These are phyloP conservation scores for Callocephalon fimbriatum DNA, from an alignment of 2,113 vertebrate species.

Conservation along the genomic window DNA sequence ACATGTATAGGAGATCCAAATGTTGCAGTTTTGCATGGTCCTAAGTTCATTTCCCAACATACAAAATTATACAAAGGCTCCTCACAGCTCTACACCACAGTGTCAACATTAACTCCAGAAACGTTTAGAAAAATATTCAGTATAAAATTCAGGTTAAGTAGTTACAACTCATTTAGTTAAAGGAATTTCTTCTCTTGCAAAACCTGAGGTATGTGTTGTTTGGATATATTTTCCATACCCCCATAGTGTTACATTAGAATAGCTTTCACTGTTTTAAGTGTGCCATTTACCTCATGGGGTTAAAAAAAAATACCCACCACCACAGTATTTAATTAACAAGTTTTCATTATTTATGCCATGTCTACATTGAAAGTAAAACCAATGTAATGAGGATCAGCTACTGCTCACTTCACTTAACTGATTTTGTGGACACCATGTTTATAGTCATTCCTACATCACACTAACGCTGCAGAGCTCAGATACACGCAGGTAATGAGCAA, in stretches of 20 bases:
- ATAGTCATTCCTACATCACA: neutral
- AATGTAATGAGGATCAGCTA: neutral
- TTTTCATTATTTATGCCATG: neutral
- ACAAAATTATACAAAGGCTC: neutral
- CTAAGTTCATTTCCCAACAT: neutral
- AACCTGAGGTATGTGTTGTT: neutral
- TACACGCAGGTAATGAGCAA: neutral
- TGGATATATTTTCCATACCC: neutral
- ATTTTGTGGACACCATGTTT: neutral
- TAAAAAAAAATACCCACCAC: neutral
- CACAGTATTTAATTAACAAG: neutral
- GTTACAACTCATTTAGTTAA: neutral
- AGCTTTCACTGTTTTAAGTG: neutral
- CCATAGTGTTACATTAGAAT: neutral
- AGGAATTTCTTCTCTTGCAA: neutral
- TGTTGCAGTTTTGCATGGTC: neutral
- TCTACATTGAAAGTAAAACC: neutral
- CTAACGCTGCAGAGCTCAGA: neutral
- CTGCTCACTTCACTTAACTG: neutral
- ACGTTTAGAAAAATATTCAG: neutral
- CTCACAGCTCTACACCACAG: neutral
- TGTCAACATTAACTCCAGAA: neutral
- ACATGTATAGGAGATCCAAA: neutral
- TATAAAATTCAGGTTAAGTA: neutral
- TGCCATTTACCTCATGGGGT: neutral